Evolutionary conservation across 2,113 vertebrate genomes (phyloP), one percentile per base, ranked within the genome.

Genomic region (Pollachius pollachius): DNA sequence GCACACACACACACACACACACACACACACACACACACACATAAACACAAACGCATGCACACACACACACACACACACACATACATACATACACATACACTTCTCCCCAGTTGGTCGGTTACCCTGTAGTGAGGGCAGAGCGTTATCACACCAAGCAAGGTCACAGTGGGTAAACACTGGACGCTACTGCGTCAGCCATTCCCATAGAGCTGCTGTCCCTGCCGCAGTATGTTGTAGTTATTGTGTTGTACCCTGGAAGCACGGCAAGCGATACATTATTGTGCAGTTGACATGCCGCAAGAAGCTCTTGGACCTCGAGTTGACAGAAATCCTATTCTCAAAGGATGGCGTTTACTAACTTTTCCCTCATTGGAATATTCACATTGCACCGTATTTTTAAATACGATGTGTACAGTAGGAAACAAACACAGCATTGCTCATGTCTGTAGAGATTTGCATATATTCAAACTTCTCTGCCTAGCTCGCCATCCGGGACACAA

Each of bases 91-190:
- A 63, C 48, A 57, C 65, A 65, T 57, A 68, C 58, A 62, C 56
- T 5, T 15, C 27, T 48, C 54, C 3, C n/a, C 41, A 23, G 37
- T 56, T 41, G 52, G 69, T 67, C 57, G 61, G 64, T 68, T 80
- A 75, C 65, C 61, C 70, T 67, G 81, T 5, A 74, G 74, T 83
- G 79, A 67, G 73, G 68, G 37, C 76, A 69, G 85, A 81, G 75
- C 72, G 83, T 89, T 86, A 86, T 86, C 84, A 27, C 74, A 74
- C 62, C n/a, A 23, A 77, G 62, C 85, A 87, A 89, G 85, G 86
- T 89, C 89, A 87, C 68, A 56, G 73, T 72, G 77, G 80, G 80
- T 61, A 81, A 87, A 89, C 82, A 56, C 75, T 48, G 41, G 41
- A 48, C 11, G 41, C 41, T 48, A 48, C 41, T 11, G 41, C 11